These are phyloP conservation scores for Chaetops frenatus DNA, from an alignment of 2,113 vertebrate genomes.

Conservation along the genomic window DNA sequence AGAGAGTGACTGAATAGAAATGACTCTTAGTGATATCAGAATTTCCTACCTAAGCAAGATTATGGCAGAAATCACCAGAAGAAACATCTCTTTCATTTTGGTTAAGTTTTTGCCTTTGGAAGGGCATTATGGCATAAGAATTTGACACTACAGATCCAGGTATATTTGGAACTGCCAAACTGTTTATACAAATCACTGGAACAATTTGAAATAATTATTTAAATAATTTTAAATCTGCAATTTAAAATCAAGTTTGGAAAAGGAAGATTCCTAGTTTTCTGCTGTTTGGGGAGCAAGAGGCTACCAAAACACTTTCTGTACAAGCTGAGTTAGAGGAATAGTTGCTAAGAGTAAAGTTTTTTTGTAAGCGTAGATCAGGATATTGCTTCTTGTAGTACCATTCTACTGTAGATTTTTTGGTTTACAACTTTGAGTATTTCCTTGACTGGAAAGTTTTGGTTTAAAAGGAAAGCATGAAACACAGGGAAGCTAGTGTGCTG, in stretches of 20 bases:
- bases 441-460: not conserved
- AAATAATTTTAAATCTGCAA: not conserved
- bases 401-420: not conserved
- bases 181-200: not conserved
- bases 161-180: not conserved
- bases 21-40: not conserved
- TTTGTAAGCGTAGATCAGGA: not conserved
- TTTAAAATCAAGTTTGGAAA: not conserved
- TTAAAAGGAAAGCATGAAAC: not conserved
- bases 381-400: not conserved
- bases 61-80: not conserved
- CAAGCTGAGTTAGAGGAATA: not conserved
- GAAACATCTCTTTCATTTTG: not conserved
- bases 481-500: not conserved
- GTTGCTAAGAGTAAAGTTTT: not conserved
- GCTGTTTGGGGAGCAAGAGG: not conserved
- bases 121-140: not conserved
- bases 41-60: not conserved
- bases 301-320: not conserved
- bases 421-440: not conserved
- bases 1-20: not conserved
- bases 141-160: not conserved
- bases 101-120: not conserved
- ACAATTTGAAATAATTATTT: not conserved
- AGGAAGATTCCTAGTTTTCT: not conserved